A percentile compares a stretch with the other conserved stretches of the same genome.
Conservation (phyloP, 2,113 vertebrate species). For the Petrocephalus zakoni region DNA sequence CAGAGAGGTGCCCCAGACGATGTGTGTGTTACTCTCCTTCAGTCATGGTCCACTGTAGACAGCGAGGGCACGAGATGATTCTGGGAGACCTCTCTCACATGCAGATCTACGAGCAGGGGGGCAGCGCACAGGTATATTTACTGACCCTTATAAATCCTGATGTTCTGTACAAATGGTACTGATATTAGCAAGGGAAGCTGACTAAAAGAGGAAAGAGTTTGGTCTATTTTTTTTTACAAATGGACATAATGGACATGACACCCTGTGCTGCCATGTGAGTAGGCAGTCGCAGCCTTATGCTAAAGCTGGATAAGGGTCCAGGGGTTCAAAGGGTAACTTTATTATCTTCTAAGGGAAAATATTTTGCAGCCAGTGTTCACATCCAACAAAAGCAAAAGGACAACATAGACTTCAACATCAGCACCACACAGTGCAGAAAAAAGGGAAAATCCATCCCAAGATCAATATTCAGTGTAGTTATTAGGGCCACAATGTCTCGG, state of each 20-base stretch:
- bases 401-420: background rate
- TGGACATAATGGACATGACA: no score
- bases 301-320: no score
- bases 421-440: background rate
- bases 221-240: no score
- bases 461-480: background rate
- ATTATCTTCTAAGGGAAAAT: background rate
- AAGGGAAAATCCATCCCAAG: background rate
- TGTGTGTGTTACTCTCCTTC: background rate
- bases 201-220: no score
- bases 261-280: no score
- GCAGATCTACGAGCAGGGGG: slow-evolving; percentile 72
- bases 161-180: no score
- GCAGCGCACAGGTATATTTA: slow-evolving; percentile 65
- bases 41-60: slow-evolving; percentile 78
- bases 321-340: background rate
- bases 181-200: no score
- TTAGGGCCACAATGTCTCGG: no score
- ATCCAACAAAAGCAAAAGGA: background rate
- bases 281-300: no score
- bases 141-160: background rate
- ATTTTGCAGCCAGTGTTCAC: background rate
- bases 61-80: slow-evolving; percentile 67
- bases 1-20: background rate
- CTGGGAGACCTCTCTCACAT: slow-evolving; percentile 67